Conservation (phyloP, 1,140 invertebrate species). For the Microvelia longipes region DNA sequence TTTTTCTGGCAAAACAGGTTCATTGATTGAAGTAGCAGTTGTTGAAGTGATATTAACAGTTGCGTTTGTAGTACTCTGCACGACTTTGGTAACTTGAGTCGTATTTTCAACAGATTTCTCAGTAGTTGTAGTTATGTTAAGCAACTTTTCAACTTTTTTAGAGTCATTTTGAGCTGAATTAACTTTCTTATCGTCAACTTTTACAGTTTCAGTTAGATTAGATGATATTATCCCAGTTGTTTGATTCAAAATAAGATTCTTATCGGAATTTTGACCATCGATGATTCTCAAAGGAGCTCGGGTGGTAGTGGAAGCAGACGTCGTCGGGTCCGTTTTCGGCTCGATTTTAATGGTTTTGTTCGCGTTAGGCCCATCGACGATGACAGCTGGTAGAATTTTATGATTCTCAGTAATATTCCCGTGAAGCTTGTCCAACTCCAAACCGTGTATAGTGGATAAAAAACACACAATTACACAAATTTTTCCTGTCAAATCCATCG, state of each 20-base stretch:
- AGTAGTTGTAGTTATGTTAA: not conserved
- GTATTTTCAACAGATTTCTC: not conserved
- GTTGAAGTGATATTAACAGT: constrained; percentile 18
- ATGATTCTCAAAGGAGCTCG: not conserved
- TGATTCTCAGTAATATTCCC: too few species aligned
- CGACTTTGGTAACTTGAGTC: not conserved
- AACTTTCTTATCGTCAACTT: not conserved
- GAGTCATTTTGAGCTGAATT: too few species aligned
- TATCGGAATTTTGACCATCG: not conserved
- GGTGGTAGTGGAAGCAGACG: not conserved
- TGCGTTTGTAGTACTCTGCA: constrained; percentile 18
- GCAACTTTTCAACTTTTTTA: not conserved
- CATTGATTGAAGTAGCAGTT: constrained; percentile 38
- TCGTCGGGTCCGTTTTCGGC: not conserved
- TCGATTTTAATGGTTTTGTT: not conserved
- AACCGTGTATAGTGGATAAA: too few species aligned
- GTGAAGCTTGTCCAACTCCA: too few species aligned
- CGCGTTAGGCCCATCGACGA: not conserved
- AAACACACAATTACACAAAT: too few species aligned
- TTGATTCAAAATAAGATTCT: not conserved
- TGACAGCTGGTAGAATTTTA: too few species aligned
- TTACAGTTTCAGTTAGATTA: not conserved
- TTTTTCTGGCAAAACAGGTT: constrained; percentile 62
- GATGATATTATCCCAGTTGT: too few species aligned
- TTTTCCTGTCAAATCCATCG: too few species aligned